Conservation (phyloP, 2,113 vertebrate genomes). For the Ochotona curzoniae region DNA sequence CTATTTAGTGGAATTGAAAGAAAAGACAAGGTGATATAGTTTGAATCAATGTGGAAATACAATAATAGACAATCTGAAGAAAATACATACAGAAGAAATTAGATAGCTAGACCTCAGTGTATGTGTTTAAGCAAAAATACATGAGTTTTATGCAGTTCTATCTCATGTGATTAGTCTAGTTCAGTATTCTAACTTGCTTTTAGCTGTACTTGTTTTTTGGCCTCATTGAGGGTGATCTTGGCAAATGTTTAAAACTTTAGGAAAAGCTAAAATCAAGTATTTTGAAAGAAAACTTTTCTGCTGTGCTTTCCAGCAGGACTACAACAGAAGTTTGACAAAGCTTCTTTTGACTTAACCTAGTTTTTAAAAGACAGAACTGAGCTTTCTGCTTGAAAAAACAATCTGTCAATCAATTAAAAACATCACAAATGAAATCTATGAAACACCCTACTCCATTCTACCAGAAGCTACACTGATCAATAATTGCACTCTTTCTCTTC, state of each 20-base stretch:
- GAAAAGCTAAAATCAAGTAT: slow-evolving; percentile 70
- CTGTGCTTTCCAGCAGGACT: slow-evolving; percentile 66
- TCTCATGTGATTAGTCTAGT: not conserved
- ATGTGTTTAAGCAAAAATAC: too few relatives aligned
- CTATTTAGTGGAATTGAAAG: not conserved
- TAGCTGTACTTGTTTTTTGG: slow-evolving; percentile 11
- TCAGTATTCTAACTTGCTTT: not conserved
- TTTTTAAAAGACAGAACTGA: slow-evolving; percentile 53
- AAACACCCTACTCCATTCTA: slow-evolving; percentile 45
- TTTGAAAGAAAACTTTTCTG: slow-evolving; percentile 73
- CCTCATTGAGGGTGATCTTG: slow-evolving; percentile 8
- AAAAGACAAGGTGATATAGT: not conserved
- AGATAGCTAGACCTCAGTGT: not conserved
- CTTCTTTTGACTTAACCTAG: slow-evolving; percentile 34
- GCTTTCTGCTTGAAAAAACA: slow-evolving; percentile 58
- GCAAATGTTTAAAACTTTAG: slow-evolving; percentile 70
- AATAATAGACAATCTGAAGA: not conserved
- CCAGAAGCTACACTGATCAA: slow-evolving; percentile 9
- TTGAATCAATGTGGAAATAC: not conserved
- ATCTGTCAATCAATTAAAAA: slow-evolving; percentile 65
- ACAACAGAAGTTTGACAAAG: slow-evolving; percentile 56
- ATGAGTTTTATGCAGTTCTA: not conserved
- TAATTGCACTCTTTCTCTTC: slow-evolving; percentile 50
- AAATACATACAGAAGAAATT: not conserved
- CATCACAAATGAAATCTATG: slow-evolving; percentile 37